Evolutionary conservation across 2,888 invertebrate species (phyloP).

Genomic region (Pardosa pseudoannulata): DNA sequence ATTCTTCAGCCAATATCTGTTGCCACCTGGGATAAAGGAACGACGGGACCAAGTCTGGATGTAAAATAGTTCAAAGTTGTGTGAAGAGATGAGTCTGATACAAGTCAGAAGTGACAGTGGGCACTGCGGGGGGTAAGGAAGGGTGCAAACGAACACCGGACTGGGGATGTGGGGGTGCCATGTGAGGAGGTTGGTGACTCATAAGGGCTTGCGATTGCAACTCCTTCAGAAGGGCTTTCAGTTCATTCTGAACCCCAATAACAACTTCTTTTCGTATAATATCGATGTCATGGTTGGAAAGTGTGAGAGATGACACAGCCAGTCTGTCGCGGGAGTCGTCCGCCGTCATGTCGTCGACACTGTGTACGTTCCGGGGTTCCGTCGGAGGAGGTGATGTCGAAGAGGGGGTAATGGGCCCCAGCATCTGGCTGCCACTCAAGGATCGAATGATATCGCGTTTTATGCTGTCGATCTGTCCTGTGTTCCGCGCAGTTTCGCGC

Average conservation of each 20-base stretch:
- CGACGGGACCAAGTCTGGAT: background rate
- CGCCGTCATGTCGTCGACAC: constrained; percentile 39
- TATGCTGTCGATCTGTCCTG: constrained; percentile 79
- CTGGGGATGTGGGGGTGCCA: constrained; percentile 36
- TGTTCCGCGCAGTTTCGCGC: constrained; percentile 78
- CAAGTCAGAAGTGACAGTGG: constrained; percentile 76
- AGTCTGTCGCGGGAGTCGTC: constrained; percentile 27
- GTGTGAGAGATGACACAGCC: background rate
- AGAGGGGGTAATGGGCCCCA: constrained; percentile 48
- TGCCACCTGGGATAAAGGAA: background rate
- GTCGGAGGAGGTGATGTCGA: constrained; percentile 44
- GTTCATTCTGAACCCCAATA: constrained; percentile 51
- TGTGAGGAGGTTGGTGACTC: constrained; percentile 17
- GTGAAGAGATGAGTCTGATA: constrained; percentile 78
- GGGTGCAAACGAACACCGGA: constrained; percentile 36
- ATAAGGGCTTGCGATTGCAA: constrained; percentile 33
- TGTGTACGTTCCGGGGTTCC: constrained; percentile 35
- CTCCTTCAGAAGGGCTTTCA: constrained; percentile 49
- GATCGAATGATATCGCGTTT: constrained; percentile 79
- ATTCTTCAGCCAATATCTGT: background rate
- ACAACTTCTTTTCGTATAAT: constrained; percentile 61
- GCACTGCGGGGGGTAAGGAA: constrained; percentile 65
- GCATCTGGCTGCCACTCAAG: constrained; percentile 74
- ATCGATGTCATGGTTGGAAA: constrained; percentile 58
- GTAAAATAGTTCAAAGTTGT: constrained; percentile 75